A percentile compares a stretch with the other conserved stretches of the same genome.
These are phyloP conservation scores for Hemiscyllium ocellatum DNA, from an alignment of 2,113 vertebrate genomes.

Conservation along the genomic window DNA sequence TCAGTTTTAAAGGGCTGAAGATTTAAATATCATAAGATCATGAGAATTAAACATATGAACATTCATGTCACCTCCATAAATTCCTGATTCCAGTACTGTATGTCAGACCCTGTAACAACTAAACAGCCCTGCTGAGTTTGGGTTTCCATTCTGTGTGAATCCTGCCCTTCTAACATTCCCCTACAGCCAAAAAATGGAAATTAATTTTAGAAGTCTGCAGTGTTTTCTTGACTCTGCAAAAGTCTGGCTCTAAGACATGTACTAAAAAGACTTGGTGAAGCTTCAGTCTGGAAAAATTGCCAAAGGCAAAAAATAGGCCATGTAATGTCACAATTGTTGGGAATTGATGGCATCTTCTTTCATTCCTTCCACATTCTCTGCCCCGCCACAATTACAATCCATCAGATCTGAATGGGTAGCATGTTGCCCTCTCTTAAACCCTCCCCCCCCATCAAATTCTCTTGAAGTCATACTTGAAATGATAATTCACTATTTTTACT, in stretches of 20 bases:
- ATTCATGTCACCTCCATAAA: too few relatives aligned
- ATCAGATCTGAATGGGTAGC: not conserved
- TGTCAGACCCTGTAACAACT: too few relatives aligned
- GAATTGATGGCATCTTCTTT: constrained; percentile 47
- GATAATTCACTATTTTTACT: not conserved
- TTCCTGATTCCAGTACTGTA: too few relatives aligned
- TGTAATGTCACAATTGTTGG: constrained; percentile 52
- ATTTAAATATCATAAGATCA: too few relatives aligned
- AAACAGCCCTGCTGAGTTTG: too few relatives aligned
- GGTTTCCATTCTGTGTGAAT: too few relatives aligned
- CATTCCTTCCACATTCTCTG: too few relatives aligned
- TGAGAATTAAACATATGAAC: too few relatives aligned
- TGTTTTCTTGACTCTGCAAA: not conserved
- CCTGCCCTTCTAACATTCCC: too few relatives aligned
- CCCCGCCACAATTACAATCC: constrained; percentile 41
- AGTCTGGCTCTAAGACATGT: not conserved
- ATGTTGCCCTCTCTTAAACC: constrained; percentile 52
- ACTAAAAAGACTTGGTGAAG: not conserved
- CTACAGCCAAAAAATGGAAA: too few relatives aligned
- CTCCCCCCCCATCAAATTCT: not conserved
- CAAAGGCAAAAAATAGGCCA: constrained; percentile 54
- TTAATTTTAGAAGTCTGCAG: too few relatives aligned
- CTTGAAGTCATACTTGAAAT: constrained; percentile 12
- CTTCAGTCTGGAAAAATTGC: constrained; percentile 31
- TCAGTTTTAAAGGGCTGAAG: too few relatives aligned